Evolutionary conservation across 2,113 vertebrate genomes (phyloP).

Genomic region (Nipponia nippon): DNA sequence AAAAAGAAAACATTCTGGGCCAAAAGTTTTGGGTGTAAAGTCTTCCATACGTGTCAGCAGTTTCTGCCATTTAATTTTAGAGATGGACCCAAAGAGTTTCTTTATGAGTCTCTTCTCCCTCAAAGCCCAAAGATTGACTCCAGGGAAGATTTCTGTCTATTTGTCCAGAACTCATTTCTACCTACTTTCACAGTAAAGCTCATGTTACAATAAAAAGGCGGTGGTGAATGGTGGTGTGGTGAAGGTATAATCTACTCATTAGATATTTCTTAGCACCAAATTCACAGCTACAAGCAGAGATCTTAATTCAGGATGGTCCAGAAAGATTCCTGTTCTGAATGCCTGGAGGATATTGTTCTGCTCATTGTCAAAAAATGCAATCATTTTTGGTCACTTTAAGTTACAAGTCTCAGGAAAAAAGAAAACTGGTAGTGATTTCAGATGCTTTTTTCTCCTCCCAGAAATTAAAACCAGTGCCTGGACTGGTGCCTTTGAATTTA

Average conservation of each 20-base stretch:
- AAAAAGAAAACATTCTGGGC: not conserved
- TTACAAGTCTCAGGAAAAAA: constrained; percentile 12
- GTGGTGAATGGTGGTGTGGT: no score
- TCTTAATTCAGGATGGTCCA: not conserved
- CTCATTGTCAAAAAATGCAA: constrained; percentile 12
- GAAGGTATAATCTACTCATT: not conserved
- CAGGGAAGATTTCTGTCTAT: not conserved
- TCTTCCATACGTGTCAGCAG: not conserved
- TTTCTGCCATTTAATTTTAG: constrained; percentile 1
- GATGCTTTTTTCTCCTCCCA: constrained; percentile 28
- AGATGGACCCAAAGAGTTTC: not conserved
- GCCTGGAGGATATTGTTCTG: not conserved
- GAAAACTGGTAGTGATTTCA: constrained; percentile 12
- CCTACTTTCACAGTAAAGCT: not conserved
- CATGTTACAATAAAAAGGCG: not conserved
- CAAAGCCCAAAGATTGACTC: not conserved
- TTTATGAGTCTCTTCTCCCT: not conserved
- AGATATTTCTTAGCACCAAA: not conserved
- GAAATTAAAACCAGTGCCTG: constrained; percentile 51
- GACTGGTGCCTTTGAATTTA: constrained; percentile 20
- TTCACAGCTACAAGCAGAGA: not conserved
- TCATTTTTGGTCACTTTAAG: not conserved
- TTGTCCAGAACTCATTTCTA: not conserved
- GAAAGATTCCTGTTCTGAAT: not conserved
- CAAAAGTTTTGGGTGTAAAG: not conserved